Base-by-base conservation (phyloP, 1,140 invertebrate genomes). In the Pomacea maculata region DNA sequence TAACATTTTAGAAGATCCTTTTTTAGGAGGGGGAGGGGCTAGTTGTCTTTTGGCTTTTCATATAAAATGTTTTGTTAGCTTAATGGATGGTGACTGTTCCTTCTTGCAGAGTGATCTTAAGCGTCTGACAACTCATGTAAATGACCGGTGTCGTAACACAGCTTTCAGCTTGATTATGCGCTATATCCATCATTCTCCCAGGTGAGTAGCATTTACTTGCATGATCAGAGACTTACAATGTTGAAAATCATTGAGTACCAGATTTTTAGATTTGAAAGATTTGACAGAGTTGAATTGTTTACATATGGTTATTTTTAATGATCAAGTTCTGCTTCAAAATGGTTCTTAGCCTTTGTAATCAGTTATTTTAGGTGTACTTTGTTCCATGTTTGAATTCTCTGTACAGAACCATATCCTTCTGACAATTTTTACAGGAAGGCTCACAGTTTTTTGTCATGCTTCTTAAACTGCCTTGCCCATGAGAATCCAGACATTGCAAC, bases 401-500 rank as follows among this genome's bases (percentile, higher is more conserved):
- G 80, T 19, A 52, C 34, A 61, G 15, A 61, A 61, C 57, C 15
- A 61, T 2, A 61, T 61, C 15, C 11, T 61, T 61, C 15, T 17
- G 11, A 61, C 57, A 14, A 17, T 17, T 61, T 67, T 87, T 90
- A n/a, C 83, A 91, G 86, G 78, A 85, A 78, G 80, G 87, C 83
- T 61, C 83, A 86, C 11, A 92, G 93, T 63, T 95, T 95, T 80
- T 91, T 98, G 1, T 93, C 95, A 65, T 94, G 94, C 0, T 95
- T 95, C 86, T 93, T 98, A 63, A 94, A 95, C 83, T 96, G 96
- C 88, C 92, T 98, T 67, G 94, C 96, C 73, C 95, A 94, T 83
- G 92, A 94, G 29, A 94, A 95, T 85, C 94, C 95, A 0, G 95
- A 96, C 84, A 93, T 98, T 63, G 93, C 96, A 4, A 93, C 94